Conservation (phyloP, 2,888 invertebrate genomes). For the Epistrophe grossulariae region DNA sequence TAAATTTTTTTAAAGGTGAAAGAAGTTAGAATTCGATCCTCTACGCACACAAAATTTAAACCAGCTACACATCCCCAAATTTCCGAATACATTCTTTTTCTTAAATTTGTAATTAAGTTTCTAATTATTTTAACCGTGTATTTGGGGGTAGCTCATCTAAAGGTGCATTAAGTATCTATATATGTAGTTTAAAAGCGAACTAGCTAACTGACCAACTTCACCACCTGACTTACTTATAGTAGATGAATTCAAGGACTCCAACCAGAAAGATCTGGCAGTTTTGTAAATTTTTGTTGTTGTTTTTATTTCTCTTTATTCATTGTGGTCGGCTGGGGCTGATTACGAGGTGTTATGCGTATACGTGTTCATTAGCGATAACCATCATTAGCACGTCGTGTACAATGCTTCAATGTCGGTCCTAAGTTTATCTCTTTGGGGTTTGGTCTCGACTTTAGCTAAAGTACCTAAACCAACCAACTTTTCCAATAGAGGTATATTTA, state of each 20-base stretch:
- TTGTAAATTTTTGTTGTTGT: background rate
- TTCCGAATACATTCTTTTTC: too few species aligned
- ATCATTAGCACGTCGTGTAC: conserved; percentile 76
- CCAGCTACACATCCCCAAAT: too few species aligned
- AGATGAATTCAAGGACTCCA: conserved; percentile 63
- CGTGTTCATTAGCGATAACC: conserved; percentile 76
- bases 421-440: conserved; percentile 71
- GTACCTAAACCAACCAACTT: background rate
- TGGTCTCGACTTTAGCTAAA: conserved; percentile 44
- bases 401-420: conserved; percentile 74
- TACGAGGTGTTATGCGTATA: conserved; percentile 76
- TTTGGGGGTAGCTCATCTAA: background rate
- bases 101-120: too few species aligned
- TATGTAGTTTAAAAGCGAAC: too few species aligned
- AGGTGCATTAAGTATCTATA: background rate
- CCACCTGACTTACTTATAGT: conserved; percentile 10
- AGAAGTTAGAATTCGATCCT: too few species aligned
- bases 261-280: conserved; percentile 21
- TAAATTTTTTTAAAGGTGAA: too few species aligned
- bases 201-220: conserved; percentile 51
- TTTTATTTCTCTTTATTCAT: conserved; percentile 1
- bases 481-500: background rate
- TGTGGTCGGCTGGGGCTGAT: conserved; percentile 65
- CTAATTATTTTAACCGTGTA: conserved; percentile 11
- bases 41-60: too few species aligned